Evolutionary conservation across 2,888 invertebrate species (phyloP), one percentile per base, ranked within the genome.

Genomic region (Calameuta pallipes): DNA sequence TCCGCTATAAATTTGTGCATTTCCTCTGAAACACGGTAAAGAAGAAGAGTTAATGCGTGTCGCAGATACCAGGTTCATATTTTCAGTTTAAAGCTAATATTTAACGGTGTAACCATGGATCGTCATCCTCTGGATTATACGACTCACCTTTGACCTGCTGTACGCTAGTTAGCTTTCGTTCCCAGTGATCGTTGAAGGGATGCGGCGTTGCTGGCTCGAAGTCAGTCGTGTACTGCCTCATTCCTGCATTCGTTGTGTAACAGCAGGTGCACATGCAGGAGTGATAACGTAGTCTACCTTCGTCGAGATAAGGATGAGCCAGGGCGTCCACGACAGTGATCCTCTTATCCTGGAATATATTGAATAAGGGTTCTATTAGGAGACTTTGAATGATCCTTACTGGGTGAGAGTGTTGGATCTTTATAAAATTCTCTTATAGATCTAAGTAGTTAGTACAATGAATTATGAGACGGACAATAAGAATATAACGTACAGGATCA

Each of bases 221-320:
- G 92, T 98, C 98, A 41, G 88, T 87, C 80, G 96, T 95, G 93
- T 98, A 98, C 92, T 98, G 98, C 79, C 98, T 93, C 93, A 96
- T 94, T 75, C 95, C 95, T 79, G 94, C 94, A 80, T 94, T 94
- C 82, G 95, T 95, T 79, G 96, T 96, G 92, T 96, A 97, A 93
- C 99, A 99, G 90, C 99, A 99, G 91, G 97, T 97, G 94, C 99
- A 99, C 99, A 99, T 99, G 92, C 99, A 99, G 82, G 99, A 99
- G 93, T 99, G 99, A 94, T 99, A 99, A 89, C 99, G 95, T 89
- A 99, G 94, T 84, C 99, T 95, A 37, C 99, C 99, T 92, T 99
- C 99, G 91, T 99, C 99, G 84, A 99, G 93, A 93, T 99, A 99
- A 11, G 98, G 98, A 93, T 99, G 99, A 78, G 97, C 96, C 85